Percentiles rank a stretch among this genome's conserved stretches.
phyloP scores from a whole-genome alignment of 2,888 invertebrate genomes.

The Tricholauxania praeusta region DNA sequence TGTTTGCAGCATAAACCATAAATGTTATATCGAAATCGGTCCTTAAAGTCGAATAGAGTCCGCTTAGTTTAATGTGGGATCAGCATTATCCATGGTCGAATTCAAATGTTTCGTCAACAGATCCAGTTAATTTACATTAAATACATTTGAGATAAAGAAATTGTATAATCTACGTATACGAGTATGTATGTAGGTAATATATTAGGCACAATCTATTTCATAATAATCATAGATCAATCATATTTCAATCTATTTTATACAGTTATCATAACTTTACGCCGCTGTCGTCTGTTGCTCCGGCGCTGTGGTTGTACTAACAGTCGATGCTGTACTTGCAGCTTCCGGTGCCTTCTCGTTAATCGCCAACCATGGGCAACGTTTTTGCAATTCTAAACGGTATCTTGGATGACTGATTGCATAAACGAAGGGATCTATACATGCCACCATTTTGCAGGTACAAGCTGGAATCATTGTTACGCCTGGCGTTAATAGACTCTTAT shows the following conservation, averaged over 20 bases:
- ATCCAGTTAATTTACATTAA: neutral
- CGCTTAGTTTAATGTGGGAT: neutral
- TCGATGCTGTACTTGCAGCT: constrained; percentile 69
- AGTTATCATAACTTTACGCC: constrained; percentile 51
- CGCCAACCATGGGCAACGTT: constrained; percentile 81
- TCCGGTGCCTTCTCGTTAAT: constrained; percentile 75
- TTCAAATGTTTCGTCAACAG: constrained; percentile 19
- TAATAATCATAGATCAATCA: no score
- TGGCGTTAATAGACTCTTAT: constrained; percentile 77
- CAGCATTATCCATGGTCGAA: constrained; percentile 3
- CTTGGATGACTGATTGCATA: constrained; percentile 93
- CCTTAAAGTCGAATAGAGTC: constrained; percentile 12
- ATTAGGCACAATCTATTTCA: neutral
- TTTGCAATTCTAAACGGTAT: constrained; percentile 85
- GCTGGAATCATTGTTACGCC: constrained; percentile 87
- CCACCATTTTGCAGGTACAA: constrained; percentile 87
- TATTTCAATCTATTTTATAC: no score
- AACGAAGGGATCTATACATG: constrained; percentile 92
- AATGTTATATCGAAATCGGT: constrained; percentile 15
- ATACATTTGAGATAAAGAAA: no score
- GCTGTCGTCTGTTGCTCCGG: constrained; percentile 61
- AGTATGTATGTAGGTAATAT: neutral
- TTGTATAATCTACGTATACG: neutral
- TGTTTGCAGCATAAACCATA: neutral
- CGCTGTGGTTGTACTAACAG: constrained; percentile 51